These are phyloP conservation scores for Taeniopygia guttata DNA, from an alignment of 2,797 vertebrate genomes.

Conservation along the genomic window DNA sequence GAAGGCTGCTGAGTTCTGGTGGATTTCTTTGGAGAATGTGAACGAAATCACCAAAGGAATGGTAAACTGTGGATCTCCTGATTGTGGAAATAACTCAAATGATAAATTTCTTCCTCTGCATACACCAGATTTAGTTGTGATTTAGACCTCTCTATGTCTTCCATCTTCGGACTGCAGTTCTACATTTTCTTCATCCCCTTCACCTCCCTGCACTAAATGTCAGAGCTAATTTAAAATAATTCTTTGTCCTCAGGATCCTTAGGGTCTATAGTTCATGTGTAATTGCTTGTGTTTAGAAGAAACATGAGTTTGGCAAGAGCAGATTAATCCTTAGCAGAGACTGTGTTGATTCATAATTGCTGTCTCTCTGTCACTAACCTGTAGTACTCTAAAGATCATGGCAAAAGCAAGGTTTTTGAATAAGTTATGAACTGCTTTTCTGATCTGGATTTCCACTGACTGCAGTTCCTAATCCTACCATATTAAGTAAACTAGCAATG, in stretches of 20 bases:
- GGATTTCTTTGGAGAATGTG: neutral
- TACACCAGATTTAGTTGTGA: neutral
- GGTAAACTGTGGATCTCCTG: neutral
- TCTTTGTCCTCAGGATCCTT: neutral
- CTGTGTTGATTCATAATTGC: conserved; percentile 1
- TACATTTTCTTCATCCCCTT: neutral
- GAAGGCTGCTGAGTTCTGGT: neutral
- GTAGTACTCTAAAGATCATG: neutral
- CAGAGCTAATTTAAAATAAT: conserved; percentile 12
- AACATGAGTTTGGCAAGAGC: neutral
- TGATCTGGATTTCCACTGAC: neutral
- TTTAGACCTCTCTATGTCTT: neutral
- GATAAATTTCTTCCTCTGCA: neutral
- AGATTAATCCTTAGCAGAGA: neutral
- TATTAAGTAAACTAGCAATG: neutral
- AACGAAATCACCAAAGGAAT: neutral
- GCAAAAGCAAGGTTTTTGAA: neutral
- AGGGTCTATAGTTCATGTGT: neutral
- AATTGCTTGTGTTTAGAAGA: conserved; percentile 23
- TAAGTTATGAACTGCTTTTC: neutral
- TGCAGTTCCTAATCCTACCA: neutral
- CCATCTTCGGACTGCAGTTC: neutral
- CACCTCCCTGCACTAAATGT: neutral
- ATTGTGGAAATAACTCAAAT: neutral
- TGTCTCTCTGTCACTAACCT: neutral